Evolutionary conservation across 1,140 invertebrate species (phyloP).

Genomic region (Micrasema longulum): DNA sequence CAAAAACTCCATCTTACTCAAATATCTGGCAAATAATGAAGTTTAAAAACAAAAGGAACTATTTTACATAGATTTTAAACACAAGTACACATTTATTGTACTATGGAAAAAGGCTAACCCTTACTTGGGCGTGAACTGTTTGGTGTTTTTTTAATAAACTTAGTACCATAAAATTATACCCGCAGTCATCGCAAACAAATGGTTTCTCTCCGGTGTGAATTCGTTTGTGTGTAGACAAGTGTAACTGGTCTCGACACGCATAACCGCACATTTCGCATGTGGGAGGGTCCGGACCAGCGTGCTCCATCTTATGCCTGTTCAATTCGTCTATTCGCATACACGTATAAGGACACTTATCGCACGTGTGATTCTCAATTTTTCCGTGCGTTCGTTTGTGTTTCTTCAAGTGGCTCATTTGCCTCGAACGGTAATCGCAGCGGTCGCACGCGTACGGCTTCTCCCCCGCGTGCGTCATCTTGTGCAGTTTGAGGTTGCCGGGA

Average conservation of each 20-base stretch:
- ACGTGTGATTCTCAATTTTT: background rate
- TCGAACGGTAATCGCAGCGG: conserved; percentile 8
- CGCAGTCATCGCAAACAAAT: conserved; percentile 29
- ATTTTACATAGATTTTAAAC: no score
- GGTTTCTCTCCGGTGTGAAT: conserved; percentile 24
- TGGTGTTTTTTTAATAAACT: conserved; percentile 26
- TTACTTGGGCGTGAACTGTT: conserved; percentile 10
- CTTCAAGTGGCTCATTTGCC: conserved; percentile 29
- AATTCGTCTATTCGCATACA: conserved; percentile 17
- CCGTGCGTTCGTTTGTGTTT: conserved; percentile 22
- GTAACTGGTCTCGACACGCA: conserved; percentile 4
- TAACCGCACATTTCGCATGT: conserved; percentile 15
- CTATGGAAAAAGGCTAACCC: conserved; percentile 5
- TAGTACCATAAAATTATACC: conserved; percentile 21
- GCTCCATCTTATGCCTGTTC: conserved; percentile 31
- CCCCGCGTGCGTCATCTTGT: conserved; percentile 27
- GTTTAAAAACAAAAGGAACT: no score
- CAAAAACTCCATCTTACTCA: no score
- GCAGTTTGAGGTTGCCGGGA: conserved; percentile 11
- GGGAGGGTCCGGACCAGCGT: conserved; percentile 15
- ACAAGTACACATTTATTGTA: no score
- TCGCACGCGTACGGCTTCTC: conserved; percentile 24
- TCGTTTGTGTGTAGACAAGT: background rate
- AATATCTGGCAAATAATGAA: no score
- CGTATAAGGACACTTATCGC: background rate